phyloP scores from a whole-genome alignment of 2,888 invertebrate species.

The Meliscaeva auricollis region DNA sequence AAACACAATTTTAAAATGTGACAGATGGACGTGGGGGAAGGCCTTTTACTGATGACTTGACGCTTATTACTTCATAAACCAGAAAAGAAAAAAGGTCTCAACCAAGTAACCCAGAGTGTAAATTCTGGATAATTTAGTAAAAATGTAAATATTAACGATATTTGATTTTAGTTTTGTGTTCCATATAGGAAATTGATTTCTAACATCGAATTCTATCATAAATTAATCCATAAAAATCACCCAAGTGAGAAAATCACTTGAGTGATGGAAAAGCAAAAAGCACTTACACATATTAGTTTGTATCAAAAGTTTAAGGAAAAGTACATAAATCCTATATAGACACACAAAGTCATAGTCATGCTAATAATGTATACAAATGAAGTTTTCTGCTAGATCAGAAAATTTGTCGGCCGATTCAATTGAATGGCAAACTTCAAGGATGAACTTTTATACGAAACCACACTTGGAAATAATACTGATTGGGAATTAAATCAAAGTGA shows the following conservation, averaged over 20 bases:
- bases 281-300: constrained; percentile 17
- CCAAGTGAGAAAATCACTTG: constrained; percentile 7
- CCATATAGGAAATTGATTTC: constrained; percentile 2
- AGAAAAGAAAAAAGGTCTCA: too few species aligned
- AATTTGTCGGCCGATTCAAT: too few species aligned
- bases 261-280: background rate
- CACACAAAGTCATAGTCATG: too few species aligned
- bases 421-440: too few species aligned
- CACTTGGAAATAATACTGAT: constrained; percentile 22
- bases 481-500: constrained; percentile 20
- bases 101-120: background rate
- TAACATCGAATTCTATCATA: constrained; percentile 13
- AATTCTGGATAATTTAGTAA: background rate
- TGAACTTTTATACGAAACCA: background rate
- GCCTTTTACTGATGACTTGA: too few species aligned
- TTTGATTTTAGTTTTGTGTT: constrained; percentile 11
- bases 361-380: too few species aligned
- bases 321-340: too few species aligned
- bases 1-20: too few species aligned
- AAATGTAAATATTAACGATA: constrained; percentile 27
- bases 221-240: constrained; percentile 20
- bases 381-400: too few species aligned
- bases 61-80: too few species aligned
- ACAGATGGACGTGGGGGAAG: too few species aligned
- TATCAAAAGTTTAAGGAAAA: background rate